Conservation (phyloP, 2,113 vertebrate genomes). For the Callipepla californica region DNA sequence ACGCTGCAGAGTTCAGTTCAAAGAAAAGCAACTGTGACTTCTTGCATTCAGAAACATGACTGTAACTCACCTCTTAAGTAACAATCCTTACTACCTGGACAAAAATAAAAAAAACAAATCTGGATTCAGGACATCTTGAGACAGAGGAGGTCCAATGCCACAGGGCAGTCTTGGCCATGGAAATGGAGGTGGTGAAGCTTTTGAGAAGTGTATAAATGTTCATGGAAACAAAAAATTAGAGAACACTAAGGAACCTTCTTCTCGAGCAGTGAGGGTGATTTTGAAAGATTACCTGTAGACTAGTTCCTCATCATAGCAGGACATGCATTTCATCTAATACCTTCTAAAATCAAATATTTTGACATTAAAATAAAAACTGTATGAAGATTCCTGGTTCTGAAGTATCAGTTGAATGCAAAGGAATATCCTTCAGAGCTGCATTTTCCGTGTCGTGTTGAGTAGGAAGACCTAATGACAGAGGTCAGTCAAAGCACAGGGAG, state of each 20-base stretch:
- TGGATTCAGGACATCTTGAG: not conserved
- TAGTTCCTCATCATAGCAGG: not conserved
- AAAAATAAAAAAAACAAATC: not conserved
- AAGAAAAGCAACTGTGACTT: not conserved
- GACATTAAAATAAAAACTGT: conserved; percentile 28
- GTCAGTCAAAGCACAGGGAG: conserved; percentile 53
- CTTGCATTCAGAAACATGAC: not conserved
- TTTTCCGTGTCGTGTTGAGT: not conserved
- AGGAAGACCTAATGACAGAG: conserved; percentile 69
- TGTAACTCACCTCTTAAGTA: not conserved
- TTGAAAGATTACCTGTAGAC: not conserved
- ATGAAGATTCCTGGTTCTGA: conserved; percentile 17
- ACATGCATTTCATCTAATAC: not conserved
- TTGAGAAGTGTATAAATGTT: conserved; percentile 25
- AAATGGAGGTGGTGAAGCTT: not conserved
- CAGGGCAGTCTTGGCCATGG: not conserved
- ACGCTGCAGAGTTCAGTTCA: not conserved
- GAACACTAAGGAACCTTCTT: not conserved
- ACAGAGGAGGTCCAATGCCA: not conserved
- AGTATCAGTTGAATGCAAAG: not conserved
- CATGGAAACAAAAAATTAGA: not conserved
- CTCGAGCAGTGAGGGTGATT: not conserved
- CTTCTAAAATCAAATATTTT: not conserved
- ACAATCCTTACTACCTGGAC: not conserved
- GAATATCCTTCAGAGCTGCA: conserved; percentile 30